Conservation (phyloP, 2,888 invertebrate species). For the Augiades crinisus region DNA sequence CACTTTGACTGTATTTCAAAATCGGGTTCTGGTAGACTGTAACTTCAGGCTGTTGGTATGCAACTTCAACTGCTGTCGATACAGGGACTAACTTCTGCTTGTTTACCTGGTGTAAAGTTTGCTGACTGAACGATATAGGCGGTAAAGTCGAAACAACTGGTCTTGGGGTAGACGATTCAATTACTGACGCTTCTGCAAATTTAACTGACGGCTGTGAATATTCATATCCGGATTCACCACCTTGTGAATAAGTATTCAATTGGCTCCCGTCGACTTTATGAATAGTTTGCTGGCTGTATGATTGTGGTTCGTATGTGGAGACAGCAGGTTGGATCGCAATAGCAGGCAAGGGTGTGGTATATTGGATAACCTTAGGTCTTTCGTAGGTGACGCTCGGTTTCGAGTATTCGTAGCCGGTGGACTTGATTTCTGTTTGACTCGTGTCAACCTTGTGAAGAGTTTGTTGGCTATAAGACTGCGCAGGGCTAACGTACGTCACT, state of each 20-base stretch:
- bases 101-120: constrained; percentile 56
- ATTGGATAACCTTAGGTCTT: constrained; percentile 36
- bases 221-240: constrained; percentile 47
- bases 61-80: constrained; percentile 55
- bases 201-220: constrained; percentile 44
- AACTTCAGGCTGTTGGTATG: constrained; percentile 60
- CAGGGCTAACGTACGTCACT: constrained; percentile 52
- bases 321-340: constrained; percentile 45
- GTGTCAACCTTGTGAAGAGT: constrained; percentile 7
- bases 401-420: constrained; percentile 22
- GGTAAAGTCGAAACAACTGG: constrained; percentile 49
- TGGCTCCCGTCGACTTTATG: constrained; percentile 55
- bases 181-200: constrained; percentile 30
- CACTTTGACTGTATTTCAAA: constrained; percentile 55
- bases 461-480: constrained; percentile 12
- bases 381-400: constrained; percentile 40
- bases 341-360: constrained; percentile 49
- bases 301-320: constrained; percentile 58
- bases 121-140: constrained; percentile 60
- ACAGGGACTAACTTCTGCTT: constrained; percentile 43
- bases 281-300: constrained; percentile 55
- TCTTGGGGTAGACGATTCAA: constrained; percentile 31
- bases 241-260: constrained; percentile 48
- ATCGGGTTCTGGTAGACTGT: constrained; percentile 66
- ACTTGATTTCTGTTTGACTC: constrained; percentile 2